Percentiles rank a stretch among this genome's conserved stretches.
These are phyloP conservation scores for Macquaria ambigua DNA, from an alignment of 2,113 vertebrate species.

Conservation along the genomic window DNA sequence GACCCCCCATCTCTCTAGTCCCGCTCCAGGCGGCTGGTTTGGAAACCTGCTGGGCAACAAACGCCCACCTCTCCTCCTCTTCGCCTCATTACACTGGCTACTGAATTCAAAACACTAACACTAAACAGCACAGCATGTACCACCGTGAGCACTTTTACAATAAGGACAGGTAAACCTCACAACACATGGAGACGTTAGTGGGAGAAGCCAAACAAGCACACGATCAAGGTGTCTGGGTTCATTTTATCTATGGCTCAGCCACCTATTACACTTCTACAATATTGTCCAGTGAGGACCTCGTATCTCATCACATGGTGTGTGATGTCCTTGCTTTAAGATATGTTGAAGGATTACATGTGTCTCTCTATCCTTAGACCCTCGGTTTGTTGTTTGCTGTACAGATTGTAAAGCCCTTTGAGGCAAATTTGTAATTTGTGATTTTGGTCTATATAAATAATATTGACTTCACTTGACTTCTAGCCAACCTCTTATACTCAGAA, in stretches of 20 bases:
- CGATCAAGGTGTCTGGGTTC: slow-evolving; percentile 5
- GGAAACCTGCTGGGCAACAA: slow-evolving; percentile 52
- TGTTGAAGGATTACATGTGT: too few species aligned
- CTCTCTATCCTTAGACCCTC: not conserved
- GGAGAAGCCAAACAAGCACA: not conserved
- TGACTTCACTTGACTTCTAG: not conserved
- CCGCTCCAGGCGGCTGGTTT: slow-evolving; percentile 13
- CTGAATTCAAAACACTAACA: slow-evolving; percentile 57
- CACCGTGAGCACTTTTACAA: not conserved
- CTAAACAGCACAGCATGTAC: slow-evolving; percentile 40
- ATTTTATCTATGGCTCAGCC: not conserved
- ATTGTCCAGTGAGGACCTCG: not conserved
- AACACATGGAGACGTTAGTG: not conserved
- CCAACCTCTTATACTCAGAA: not conserved
- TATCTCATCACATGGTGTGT: not conserved
- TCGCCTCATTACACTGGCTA: slow-evolving; percentile 48
- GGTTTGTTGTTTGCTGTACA: not conserved
- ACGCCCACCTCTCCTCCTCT: slow-evolving; percentile 7
- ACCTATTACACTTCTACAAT: not conserved
- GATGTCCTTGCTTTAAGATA: not conserved
- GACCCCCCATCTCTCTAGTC: slow-evolving; percentile 15
- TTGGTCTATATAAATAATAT: not conserved
- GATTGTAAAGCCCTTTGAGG: not conserved
- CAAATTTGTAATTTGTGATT: not conserved
- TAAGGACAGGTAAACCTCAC: not conserved